Base-by-base conservation (phyloP, 2,113 vertebrate genomes). In the Podarcis raffonei region DNA sequence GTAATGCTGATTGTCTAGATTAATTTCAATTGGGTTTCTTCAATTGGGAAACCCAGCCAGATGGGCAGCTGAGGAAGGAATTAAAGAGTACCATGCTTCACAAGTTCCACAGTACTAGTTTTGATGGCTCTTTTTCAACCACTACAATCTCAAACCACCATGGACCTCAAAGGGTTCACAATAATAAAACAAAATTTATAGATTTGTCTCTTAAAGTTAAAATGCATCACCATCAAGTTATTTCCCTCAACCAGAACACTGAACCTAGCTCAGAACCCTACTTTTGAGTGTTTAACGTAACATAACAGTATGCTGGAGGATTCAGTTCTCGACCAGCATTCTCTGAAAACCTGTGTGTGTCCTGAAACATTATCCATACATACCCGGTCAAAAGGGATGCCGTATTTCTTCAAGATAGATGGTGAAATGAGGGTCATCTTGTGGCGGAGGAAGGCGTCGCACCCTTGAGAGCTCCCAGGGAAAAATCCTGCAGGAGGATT, bases 381-480 rank as follows among this genome's bases (percentile, higher is more conserved):
- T 95, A 99, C 99, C 97, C 98, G 97, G 96, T 99, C 98, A 85
- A 99, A 99, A 3, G 99, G 99, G 92, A 99, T 99, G 71, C 99
- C 96, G 0, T 99, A 99, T 88, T 99, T 99, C 97, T 99, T 99
- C 94, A 99, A 94, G 94, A 99, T 99, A 6, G 98, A 99, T 59
- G 99, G 99, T 0, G 99, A 99, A 85, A 99, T 98, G 89, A 99
- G 98, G 0, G 99, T 99, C 99, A 99, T 99, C 97, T 99, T 99
- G 97, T 99, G 99, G 6, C 99, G 97, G 69, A 99, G 98, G 92
- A 99, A 99, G 65, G 99, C 99, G 0, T 99, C 99, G 0, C 99
- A 99, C 75, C 99, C 99, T 96, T 99, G 99, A 80, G 98, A 99
- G 94, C 99, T 99, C 65, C 99, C 99, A 0, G 99, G 99, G 89